phyloP scores from a whole-genome alignment of 23 tunicate species.

The Ascidia mentula region DNA sequence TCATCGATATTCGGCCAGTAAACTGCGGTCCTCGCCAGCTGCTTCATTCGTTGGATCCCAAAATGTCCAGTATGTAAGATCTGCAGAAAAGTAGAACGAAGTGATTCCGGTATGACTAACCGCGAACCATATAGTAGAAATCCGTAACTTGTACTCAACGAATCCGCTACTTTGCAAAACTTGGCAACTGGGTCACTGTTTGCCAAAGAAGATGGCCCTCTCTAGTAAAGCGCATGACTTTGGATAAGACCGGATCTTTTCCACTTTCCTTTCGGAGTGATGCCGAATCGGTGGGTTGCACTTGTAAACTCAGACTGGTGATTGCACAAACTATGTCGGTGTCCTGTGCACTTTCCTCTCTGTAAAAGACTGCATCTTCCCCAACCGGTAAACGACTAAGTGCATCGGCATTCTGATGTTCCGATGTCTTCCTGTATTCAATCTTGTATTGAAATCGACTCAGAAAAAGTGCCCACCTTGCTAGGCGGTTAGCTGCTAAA shows the following conservation, averaged over 20 bases:
- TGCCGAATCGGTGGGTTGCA: slow-evolving; percentile 23
- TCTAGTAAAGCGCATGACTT: slow-evolving; percentile 16
- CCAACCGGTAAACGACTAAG: slow-evolving; percentile 39
- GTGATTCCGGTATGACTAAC: slow-evolving; percentile 18
- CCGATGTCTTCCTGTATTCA: slow-evolving; percentile 18
- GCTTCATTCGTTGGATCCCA: slow-evolving; percentile 45
- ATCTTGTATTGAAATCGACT: slow-evolving; percentile 14
- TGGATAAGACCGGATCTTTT: slow-evolving; percentile 19
- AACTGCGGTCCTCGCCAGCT: slow-evolving; percentile 35
- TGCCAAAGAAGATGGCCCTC: slow-evolving; percentile 18
- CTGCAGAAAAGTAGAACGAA: neutral
- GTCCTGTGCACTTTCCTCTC: slow-evolving; percentile 13
- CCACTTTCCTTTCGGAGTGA: slow-evolving; percentile 17
- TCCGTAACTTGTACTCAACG: slow-evolving; percentile 17
- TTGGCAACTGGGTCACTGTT: neutral
- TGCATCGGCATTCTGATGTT: slow-evolving; percentile 37
- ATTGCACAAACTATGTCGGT: slow-evolving; percentile 16
- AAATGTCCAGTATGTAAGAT: slow-evolving; percentile 32
- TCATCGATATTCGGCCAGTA: slow-evolving; percentile 33
- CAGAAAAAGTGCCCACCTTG: slow-evolving; percentile 16
- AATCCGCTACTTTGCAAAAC: slow-evolving; percentile 22
- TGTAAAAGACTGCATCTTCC: slow-evolving; percentile 18
- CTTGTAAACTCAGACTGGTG: slow-evolving; percentile 12
- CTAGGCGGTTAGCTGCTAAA: slow-evolving; percentile 49
- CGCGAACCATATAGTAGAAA: slow-evolving; percentile 32